A percentile compares a stretch with the other conserved stretches of the same genome.
Evolutionary conservation across 2,888 invertebrate species (phyloP).

Genomic region (Yponomeuta plumbellus): DNA sequence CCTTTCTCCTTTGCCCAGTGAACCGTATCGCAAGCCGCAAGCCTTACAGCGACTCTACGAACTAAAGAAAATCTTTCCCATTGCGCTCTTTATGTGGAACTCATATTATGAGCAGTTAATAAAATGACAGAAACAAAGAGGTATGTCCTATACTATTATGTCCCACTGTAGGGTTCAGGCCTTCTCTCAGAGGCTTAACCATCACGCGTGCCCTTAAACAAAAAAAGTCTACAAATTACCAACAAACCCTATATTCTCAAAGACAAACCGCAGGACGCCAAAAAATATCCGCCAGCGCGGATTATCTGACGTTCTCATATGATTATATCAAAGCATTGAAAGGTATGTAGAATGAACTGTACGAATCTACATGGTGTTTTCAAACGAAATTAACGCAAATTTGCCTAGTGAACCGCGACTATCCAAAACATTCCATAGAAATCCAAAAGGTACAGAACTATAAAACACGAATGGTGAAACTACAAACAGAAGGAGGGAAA

Average conservation of each 20-base stretch:
- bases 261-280: constrained; percentile 17
- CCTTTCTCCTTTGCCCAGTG: constrained; percentile 25
- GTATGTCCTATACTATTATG: too few relatives aligned
- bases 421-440: too few relatives aligned
- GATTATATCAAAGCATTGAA: constrained; percentile 20
- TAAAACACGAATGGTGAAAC: too few relatives aligned
- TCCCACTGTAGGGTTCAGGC: too few relatives aligned
- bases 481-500: neutral
- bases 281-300: neutral
- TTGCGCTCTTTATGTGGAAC: too few relatives aligned
- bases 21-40: neutral
- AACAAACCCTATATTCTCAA: constrained; percentile 27
- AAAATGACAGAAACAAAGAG: too few relatives aligned
- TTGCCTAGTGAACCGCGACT: constrained; percentile 53
- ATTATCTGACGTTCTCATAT: neutral
- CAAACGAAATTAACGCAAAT: constrained; percentile 46
- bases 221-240: constrained; percentile 25
- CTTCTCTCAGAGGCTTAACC: too few relatives aligned
- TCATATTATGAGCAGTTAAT: too few relatives aligned
- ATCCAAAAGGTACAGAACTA: too few relatives aligned
- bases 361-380: constrained; percentile 8
- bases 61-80: too few relatives aligned
- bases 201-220: too few relatives aligned
- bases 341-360: neutral
- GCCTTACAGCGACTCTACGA: neutral